These are phyloP conservation scores for Echiichthys vipera DNA, from an alignment of 2,797 vertebrate genomes.

Conservation along the genomic window DNA sequence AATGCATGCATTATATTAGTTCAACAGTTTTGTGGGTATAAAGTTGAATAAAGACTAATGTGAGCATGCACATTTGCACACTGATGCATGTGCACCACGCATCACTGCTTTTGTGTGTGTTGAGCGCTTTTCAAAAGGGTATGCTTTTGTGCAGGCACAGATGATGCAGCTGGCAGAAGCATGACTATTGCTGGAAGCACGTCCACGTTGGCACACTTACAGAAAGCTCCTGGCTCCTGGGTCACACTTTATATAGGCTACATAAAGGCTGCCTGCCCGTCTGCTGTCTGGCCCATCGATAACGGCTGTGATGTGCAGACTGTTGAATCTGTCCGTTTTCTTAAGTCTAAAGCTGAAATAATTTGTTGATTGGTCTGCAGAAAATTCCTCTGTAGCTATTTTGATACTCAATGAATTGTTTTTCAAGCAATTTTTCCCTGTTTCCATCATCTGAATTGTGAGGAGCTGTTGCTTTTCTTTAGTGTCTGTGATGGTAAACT, in stretches of 20 bases:
- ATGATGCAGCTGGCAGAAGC: conserved; percentile 84
- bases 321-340: conserved; percentile 18
- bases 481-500: background rate
- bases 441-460: background rate
- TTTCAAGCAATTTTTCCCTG: background rate
- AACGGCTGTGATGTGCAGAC: conserved; percentile 52
- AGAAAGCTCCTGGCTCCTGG: conserved; percentile 81
- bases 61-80: conserved; percentile 74
- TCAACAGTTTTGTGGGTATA: conserved; percentile 11
- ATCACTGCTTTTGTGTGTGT: conserved; percentile 79
- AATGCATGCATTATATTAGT: conserved; percentile 9
- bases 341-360: background rate
- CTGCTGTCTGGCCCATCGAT: conserved; percentile 76
- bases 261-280: conserved; percentile 74
- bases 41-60: conserved; percentile 60
- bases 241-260: conserved; percentile 80
- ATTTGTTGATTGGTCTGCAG: background rate
- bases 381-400: background rate
- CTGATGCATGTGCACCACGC: conserved; percentile 77
- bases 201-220: conserved; percentile 81
- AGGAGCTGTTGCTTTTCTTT: background rate
- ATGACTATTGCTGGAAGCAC: conserved; percentile 81
- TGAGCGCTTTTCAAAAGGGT: conserved; percentile 82
- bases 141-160: conserved; percentile 82
- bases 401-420: background rate